Conservation (phyloP, 64 coral and sea anemone species). For the Anthopleura sola region DNA sequence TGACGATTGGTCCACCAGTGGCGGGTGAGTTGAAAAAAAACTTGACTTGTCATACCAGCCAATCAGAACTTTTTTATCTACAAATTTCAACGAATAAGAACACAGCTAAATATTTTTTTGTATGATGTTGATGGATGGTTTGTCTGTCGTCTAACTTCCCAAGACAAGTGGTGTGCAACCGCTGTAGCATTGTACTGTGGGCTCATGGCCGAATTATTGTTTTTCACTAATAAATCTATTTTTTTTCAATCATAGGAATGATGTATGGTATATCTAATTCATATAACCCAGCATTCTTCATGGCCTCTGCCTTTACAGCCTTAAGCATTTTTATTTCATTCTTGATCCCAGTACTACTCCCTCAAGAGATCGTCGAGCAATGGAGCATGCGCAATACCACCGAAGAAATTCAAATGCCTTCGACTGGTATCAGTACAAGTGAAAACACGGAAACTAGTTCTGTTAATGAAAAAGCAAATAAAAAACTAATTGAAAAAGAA, state of each 20-base stretch:
- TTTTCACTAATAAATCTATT: neutral
- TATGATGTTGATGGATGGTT: too few species aligned
- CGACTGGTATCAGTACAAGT: neutral
- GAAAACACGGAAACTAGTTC: neutral
- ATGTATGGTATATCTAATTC: constrained; percentile 63
- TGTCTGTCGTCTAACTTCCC: too few species aligned
- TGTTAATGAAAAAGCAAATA: neutral
- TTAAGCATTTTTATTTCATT: constrained; percentile 64
- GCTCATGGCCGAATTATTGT: neutral
- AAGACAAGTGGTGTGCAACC: too few species aligned
- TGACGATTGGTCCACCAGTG: constrained; percentile 84
- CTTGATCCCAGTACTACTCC: constrained; percentile 64
- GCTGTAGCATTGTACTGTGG: too few species aligned
- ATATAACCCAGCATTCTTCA: constrained; percentile 80
- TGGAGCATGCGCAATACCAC: constrained; percentile 44
- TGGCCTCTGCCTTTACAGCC: constrained; percentile 76
- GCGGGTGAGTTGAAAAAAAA: constrained; percentile 38
- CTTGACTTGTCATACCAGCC: neutral
- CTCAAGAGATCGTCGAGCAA: constrained; percentile 51
- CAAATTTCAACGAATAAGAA: too few species aligned
- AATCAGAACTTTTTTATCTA: too few species aligned
- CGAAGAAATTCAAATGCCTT: neutral
- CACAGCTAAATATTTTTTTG: too few species aligned
- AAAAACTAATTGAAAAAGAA: neutral
- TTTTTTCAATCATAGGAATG: neutral